Conservation (phyloP, 92 coral and sea anemone genomes). For the Zoanthus solanderi region DNA sequence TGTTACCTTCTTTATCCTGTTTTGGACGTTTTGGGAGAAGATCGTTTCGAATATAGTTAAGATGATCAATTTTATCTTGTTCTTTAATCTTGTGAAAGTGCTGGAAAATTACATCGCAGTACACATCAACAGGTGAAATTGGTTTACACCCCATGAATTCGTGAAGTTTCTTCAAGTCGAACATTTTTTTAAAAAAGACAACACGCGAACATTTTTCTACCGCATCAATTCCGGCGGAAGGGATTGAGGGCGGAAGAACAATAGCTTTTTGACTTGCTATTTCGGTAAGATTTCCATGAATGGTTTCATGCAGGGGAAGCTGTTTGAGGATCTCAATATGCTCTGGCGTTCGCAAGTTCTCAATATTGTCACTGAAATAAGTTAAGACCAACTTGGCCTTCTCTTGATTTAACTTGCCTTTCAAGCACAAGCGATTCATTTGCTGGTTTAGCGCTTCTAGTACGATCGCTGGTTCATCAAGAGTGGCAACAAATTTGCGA, state of each 20-base stretch:
- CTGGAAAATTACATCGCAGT: constrained; percentile 67
- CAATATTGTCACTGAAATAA: constrained; percentile 31
- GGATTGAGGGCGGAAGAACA: constrained; percentile 39
- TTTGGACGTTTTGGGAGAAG: background rate
- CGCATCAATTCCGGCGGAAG: constrained; percentile 55
- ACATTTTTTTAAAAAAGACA: constrained; percentile 54
- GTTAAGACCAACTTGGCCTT: background rate
- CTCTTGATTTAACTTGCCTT: background rate
- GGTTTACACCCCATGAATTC: constrained; percentile 50
- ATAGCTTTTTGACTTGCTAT: constrained; percentile 3
- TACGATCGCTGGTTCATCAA: constrained; percentile 54
- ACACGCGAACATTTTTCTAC: constrained; percentile 20
- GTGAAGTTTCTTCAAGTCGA: constrained; percentile 29
- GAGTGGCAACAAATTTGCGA: constrained; percentile 52
- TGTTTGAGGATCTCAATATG: background rate
- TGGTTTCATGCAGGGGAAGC: constrained; percentile 64
- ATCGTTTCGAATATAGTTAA: constrained; percentile 34
- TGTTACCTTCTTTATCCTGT: background rate
- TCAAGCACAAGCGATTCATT: background rate
- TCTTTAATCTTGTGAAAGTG: constrained; percentile 45
- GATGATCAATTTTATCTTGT: constrained; percentile 56
- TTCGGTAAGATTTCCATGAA: constrained; percentile 44
- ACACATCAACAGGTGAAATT: constrained; percentile 46
- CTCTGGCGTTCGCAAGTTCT: background rate
- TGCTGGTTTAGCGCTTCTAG: constrained; percentile 30